These are phyloP conservation scores for Morpho deidamia DNA, from an alignment of 2,888 invertebrate species.

Conservation along the genomic window DNA sequence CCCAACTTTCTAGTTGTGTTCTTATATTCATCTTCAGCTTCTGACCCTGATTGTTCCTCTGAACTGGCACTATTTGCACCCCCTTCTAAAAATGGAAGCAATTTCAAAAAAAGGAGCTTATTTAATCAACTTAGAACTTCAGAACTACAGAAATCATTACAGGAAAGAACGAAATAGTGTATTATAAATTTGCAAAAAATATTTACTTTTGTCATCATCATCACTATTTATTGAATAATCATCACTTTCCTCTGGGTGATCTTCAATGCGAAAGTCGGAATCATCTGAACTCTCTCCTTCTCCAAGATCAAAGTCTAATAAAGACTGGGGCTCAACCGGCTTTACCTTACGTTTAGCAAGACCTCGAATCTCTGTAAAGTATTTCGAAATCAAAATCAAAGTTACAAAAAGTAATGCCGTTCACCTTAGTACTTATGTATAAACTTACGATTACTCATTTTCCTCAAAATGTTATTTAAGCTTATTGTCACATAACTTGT, in stretches of 20 bases:
- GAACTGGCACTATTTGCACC: constrained; percentile 50
- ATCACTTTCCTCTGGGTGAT: constrained; percentile 89
- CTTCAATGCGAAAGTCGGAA: constrained; percentile 95
- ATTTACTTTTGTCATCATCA: constrained; percentile 78
- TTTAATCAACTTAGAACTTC: no score
- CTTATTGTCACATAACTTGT: not conserved
- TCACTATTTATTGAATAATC: constrained; percentile 84
- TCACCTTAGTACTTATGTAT: not conserved
- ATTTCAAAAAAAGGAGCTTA: no score
- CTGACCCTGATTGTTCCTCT: constrained; percentile 62
- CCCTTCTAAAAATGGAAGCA: constrained; percentile 34
- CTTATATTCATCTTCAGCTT: constrained; percentile 54
- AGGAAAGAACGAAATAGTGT: not conserved
- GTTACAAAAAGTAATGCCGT: not conserved
- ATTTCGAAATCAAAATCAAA: constrained; percentile 4
- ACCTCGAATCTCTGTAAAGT: constrained; percentile 75
- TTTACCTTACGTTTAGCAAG: constrained; percentile 90
- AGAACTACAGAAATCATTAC: not conserved
- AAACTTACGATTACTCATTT: constrained; percentile 22
- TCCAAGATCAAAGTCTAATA: constrained; percentile 90
- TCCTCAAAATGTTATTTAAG: not conserved
- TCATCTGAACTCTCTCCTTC: constrained; percentile 96
- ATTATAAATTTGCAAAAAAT: not conserved
- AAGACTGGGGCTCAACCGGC: constrained; percentile 85
- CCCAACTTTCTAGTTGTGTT: constrained; percentile 53